Percentiles rank a stretch among this genome's conserved stretches.
phyloP scores from a whole-genome alignment of 2,113 vertebrate genomes.

The Ammodytes marinus region DNA sequence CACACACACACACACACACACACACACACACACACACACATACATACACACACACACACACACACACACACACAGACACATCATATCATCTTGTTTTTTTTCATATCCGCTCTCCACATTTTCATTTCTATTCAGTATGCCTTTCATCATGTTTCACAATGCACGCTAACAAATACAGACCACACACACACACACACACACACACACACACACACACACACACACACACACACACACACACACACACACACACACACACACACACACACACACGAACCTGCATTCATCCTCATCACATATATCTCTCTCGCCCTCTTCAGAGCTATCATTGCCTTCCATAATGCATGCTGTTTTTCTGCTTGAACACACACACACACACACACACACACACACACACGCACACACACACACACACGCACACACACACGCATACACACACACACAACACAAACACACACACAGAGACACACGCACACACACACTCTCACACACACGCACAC shows the following conservation, averaged over 20 bases:
- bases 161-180: too few relatives aligned
- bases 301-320: not conserved
- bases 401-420: constrained; percentile 8
- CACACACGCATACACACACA: constrained; percentile 23
- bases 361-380: constrained; percentile 14
- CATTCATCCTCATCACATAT: constrained; percentile 9
- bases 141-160: too few relatives aligned
- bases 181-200: too few relatives aligned
- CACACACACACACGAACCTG: not conserved
- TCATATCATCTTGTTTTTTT: not conserved
- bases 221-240: not conserved
- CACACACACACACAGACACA: not conserved
- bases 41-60: too few relatives aligned
- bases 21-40: too few relatives aligned
- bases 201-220: not conserved
- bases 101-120: not conserved
- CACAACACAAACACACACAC: constrained; percentile 11
- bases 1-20: too few relatives aligned
- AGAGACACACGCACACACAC: constrained; percentile 24
- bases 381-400: constrained; percentile 13
- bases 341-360: constrained; percentile 10
- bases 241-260: constrained; percentile 6
- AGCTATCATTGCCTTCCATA: constrained; percentile 7
- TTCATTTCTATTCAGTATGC: not conserved
- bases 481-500: constrained; percentile 10